A percentile compares a stretch with the other conserved stretches of the same genome.
These are phyloP conservation scores for Latrodectus elegans DNA, from an alignment of 2,888 invertebrate species.

Conservation along the genomic window DNA sequence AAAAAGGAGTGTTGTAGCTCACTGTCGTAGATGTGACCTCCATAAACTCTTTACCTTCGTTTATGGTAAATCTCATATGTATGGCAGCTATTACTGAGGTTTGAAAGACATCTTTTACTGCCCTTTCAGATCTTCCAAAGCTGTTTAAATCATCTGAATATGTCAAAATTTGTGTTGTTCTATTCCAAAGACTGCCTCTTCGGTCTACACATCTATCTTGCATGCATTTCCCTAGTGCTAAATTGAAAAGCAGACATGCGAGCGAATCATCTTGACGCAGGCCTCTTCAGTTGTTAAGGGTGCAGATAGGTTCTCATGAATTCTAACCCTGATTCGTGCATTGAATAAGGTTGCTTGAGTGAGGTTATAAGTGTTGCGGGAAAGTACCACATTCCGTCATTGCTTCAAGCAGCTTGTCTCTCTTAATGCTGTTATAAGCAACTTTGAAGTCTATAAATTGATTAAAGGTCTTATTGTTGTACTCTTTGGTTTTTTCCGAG, in stretches of 20 bases:
- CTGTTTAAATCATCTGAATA: too few species aligned
- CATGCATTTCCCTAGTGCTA: too few species aligned
- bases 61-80: too few species aligned
- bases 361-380: not conserved
- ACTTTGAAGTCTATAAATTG: not conserved
- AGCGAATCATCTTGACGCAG: not conserved
- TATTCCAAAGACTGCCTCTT: too few species aligned
- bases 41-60: too few species aligned
- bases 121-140: too few species aligned
- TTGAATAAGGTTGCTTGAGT: not conserved
- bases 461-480: not conserved
- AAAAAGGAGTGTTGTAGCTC: too few species aligned
- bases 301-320: not conserved
- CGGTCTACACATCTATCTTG: too few species aligned
- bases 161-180: too few species aligned
- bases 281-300: not conserved
- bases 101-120: too few species aligned
- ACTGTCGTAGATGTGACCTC: too few species aligned
- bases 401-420: not conserved
- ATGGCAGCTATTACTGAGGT: too few species aligned
- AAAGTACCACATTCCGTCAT: not conserved
- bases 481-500: not conserved
- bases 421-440: constrained; percentile 1
- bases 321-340: not conserved
- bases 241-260: not conserved